Percentiles rank a stretch among this genome's conserved stretches.
phyloP scores from a whole-genome alignment of 2,888 invertebrate genomes.

The Molanna angustata region DNA sequence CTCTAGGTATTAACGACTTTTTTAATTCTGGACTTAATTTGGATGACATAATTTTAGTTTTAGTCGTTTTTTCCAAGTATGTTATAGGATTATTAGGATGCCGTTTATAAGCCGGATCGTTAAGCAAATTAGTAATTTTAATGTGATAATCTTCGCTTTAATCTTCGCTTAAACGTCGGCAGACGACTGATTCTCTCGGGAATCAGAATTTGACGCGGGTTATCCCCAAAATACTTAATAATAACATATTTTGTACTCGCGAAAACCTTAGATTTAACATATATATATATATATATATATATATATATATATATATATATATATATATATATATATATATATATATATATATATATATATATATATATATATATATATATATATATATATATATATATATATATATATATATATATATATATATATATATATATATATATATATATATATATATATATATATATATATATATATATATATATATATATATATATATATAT shows the following conservation, averaged over 20 bases:
- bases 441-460: not conserved
- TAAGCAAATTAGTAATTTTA: no score
- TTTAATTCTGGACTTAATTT: no score
- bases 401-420: not conserved
- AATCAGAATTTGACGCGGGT: no score
- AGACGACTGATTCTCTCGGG: not conserved
- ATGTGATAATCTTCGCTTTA: no score
- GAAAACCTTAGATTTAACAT: no score
- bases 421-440: not conserved
- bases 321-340: not conserved
- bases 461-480: not conserved
- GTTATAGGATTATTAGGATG: no score
- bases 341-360: not conserved
- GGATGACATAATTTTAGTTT: no score
- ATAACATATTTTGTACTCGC: no score
- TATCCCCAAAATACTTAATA: no score
- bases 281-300: not conserved
- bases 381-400: not conserved
- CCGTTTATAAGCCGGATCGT: no score
- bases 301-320: not conserved
- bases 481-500: not conserved
- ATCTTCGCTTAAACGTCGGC: not conserved
- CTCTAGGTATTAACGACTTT: no score
- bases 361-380: not conserved
- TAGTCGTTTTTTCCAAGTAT: no score